phyloP scores from a whole-genome alignment of 2,797 vertebrate genomes.

The Helicolenus hilgendorfi region DNA sequence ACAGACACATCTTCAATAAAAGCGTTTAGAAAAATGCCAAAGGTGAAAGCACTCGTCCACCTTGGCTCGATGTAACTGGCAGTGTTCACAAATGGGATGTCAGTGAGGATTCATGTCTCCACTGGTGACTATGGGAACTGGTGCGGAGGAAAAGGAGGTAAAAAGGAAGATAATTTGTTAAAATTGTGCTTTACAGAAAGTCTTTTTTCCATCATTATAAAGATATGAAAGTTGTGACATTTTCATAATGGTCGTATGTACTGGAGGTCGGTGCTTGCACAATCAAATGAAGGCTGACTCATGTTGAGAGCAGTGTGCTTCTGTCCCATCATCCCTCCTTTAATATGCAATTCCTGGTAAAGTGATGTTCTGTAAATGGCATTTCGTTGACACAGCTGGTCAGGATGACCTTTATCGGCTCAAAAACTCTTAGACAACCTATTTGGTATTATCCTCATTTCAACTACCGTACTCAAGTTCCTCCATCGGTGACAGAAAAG shows the following conservation, averaged over 20 bases:
- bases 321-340: background rate
- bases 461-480: background rate
- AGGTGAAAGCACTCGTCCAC: background rate
- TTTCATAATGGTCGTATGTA: slow-evolving; percentile 10
- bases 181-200: background rate
- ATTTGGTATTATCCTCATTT: background rate
- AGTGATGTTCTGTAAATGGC: background rate
- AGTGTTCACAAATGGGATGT: background rate
- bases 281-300: background rate
- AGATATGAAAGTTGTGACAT: background rate
- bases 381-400: background rate
- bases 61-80: background rate
- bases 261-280: background rate
- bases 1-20: background rate
- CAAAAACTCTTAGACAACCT: background rate
- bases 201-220: background rate
- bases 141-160: background rate
- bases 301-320: background rate
- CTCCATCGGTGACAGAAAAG: background rate
- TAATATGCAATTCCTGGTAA: background rate
- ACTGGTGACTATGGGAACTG: background rate
- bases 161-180: background rate
- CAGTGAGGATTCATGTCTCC: background rate
- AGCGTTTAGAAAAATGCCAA: background rate
- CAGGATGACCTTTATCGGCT: background rate